Conservation (phyloP, 2,797 vertebrate genomes). For the Sebastes wilsoni region DNA sequence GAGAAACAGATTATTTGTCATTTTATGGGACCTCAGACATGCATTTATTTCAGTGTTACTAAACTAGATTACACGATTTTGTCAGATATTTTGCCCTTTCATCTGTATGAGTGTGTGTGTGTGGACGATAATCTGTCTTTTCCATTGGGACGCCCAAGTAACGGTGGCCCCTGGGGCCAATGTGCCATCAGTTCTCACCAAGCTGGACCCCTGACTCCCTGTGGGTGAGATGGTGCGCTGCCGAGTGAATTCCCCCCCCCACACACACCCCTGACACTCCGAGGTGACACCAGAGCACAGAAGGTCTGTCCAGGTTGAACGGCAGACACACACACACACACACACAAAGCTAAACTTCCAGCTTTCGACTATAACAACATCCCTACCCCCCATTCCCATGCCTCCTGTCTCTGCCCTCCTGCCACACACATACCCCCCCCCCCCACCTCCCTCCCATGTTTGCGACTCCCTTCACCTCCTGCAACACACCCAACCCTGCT, state of each 20-base stretch:
- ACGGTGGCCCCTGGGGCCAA: background rate
- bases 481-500: slow-evolving; percentile 30
- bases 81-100: background rate
- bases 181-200: slow-evolving; percentile 31
- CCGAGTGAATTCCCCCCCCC: background rate
- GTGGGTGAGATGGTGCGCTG: slow-evolving; percentile 32
- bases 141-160: slow-evolving; percentile 5
- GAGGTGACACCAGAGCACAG: slow-evolving; percentile 45
- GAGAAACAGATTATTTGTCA: background rate
- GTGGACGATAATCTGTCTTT: slow-evolving; percentile 28
- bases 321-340: background rate
- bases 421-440: slow-evolving; percentile 37
- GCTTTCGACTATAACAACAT: slow-evolving; percentile 39
- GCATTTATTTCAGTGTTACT: background rate
- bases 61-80: background rate
- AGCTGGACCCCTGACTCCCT: slow-evolving; percentile 44
- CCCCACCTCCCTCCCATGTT: slow-evolving; percentile 32
- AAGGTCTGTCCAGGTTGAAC: slow-evolving; percentile 46
- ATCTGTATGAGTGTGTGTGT: slow-evolving; percentile 8
- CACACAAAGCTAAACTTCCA: slow-evolving; percentile 40
- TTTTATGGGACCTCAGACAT: background rate
- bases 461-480: slow-evolving; percentile 54
- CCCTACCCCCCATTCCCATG: slow-evolving; percentile 29
- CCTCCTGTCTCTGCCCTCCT: slow-evolving; percentile 56
- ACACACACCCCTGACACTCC: slow-evolving; percentile 8